Evolutionary conservation across 1,140 invertebrate genomes (phyloP), one percentile per base, ranked within the genome.

Genomic region (Panonychus citri): DNA sequence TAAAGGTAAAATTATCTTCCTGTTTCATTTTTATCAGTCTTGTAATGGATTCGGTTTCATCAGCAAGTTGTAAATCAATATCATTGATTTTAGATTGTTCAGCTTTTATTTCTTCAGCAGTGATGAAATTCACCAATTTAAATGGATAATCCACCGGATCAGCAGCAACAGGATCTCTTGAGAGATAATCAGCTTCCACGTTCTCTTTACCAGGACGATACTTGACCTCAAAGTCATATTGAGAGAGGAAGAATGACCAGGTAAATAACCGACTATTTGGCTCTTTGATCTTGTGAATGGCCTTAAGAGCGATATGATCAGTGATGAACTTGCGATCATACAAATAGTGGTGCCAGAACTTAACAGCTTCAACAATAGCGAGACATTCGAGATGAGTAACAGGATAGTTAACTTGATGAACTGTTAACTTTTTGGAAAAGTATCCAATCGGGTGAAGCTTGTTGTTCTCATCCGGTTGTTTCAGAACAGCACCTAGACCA

Each of bases 401-500:
- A 25, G 24, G 15, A 49, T 58, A 53, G 3, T 28, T 40, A 3
- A 8, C 58, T 53, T 42, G 55, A 57, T 3, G 58, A n/a, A 30
- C 30, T 15, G 10, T 34, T 12, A 34, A 12, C 30, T 34, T 34
- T 34, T 34, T 34, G 30, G 4, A 5, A 12, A 34, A 34, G 12
- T 34, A 34, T 4, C 30, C 30, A 34, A 34, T 12, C 30, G 30
- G 30, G 30, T 34, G 30, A 4, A 25, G 52, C 21, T 25, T n/a
- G 13, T 2, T 1, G 2, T 46, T 34, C 1, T 30, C 54, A 7
- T 17, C 42, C 26, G 51, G 58, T 55, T 77, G 74, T 2, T 66
- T 66, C 0, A 77, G 56, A 5, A 74, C 66, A 3, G 67, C 68
- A 0, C 73, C 71, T 4, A 76, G 60, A 17, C 70, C 74, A 61